Base-by-base conservation (phyloP, 1,140 invertebrate genomes). In the Diorhabda elongata region DNA sequence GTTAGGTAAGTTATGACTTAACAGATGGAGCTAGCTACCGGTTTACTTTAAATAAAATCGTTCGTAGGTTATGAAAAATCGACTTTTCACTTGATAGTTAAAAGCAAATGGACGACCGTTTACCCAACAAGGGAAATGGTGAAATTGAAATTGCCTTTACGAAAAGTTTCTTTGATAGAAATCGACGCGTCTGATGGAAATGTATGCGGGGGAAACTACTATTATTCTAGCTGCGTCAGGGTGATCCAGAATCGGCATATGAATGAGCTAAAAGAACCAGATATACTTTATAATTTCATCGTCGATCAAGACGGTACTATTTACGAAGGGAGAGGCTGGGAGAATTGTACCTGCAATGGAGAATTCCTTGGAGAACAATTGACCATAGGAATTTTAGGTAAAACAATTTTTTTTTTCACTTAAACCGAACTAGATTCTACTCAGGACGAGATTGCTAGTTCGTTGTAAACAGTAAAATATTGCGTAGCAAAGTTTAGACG, bases 321-420 rank as follows among this genome's bases (percentile, higher is more conserved):
- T n/a, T 69, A 69, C 57, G 67, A 69, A 59, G 61, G 57, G 9
- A 42, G 44, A 61, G 62, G 67, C 3, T 69, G 67, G 67, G 43
- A 61, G 4, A 59, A 59, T n/a, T 60, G 8, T 26, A 9, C 61
- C 42, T 9, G 62, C 42, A 42, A 44, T 11, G 26, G n/a, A n/a
- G 11, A 42, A 4, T 45, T 58, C 45, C 44, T 4, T 41, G 65
- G 45, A 7, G 43, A 67, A 44, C 42, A 44, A 5, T 4, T 67
- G 3, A 11, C 65, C 4, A 9, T 67, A 45, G 65, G 42, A 9
- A 45, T 67, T 67, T 67, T 67, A 57, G 58, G 65, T 67, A 61
- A 60, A 58, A 26, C 26, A 26, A 26, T 26, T 26, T 26, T 26
- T 26, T n/a, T 26, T 26, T 26, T 26, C 26, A 26, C 26, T 26